Base-by-base conservation (phyloP, 1,140 invertebrate species). In the Drusus annulatus region DNA sequence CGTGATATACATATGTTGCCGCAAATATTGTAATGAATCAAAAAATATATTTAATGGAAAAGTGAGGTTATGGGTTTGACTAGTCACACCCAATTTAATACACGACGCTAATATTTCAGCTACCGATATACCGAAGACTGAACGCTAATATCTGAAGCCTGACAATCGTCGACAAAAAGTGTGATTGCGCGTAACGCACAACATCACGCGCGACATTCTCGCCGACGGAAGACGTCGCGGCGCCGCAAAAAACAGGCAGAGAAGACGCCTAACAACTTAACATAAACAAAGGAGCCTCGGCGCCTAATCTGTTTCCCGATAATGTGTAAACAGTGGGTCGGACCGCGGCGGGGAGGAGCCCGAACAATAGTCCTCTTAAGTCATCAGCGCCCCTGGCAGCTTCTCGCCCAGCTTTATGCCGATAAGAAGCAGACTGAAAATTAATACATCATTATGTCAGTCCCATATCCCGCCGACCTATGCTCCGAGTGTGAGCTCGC, bases 361-460 rank as follows among this genome's bases (percentile, higher is more conserved):
- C 28, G 17, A 71, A 88, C 85, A 84, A 83, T 82, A 83, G 84
- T 85, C 87, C 87, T 45, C 36, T 88, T 89, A 88, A 81, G 76
- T 77, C 81, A 76, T 51, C 58, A 51, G 60, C 58, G 60, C 74
- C 51, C 62, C 73, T 52, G 60, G 36, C 80, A 51, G 77, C 73
- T 50, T 68, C 87, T 45, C 36, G 36, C 87, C 85, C 87, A 88
- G 86, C 87, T 74, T 76, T 79, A 80, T 80, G 45, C 81, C 71
- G 79, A 80, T 80, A 83, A 83, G 81, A 80, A 83, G 54, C 58
- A 80, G 81, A 68, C 81, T 80, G 79, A 80, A 89, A 89, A 90
- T 90, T 90, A 90, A 90, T 90, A 90, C 89, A 90, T 90, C 89
- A 90, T 90, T 90, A 89, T 89, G 89, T 90, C 89, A 90, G 86